These are phyloP conservation scores for Rhinophrynus dorsalis DNA, from an alignment of 2,797 vertebrate species.

Conservation along the genomic window DNA sequence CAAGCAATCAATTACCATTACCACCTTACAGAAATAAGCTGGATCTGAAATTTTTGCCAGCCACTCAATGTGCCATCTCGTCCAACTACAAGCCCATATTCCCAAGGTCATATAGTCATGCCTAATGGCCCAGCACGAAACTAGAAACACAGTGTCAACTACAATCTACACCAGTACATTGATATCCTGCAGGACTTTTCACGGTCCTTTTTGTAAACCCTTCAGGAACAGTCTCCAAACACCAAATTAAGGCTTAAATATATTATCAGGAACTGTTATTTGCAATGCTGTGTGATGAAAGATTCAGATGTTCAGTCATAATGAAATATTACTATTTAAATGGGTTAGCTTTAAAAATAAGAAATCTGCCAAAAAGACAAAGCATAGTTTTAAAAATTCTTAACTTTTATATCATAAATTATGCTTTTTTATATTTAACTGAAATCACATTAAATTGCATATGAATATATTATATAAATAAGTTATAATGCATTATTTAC, in stretches of 20 bases:
- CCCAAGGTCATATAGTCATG: slow-evolving; percentile 16
- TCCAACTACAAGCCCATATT: neutral
- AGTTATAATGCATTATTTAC: too few relatives aligned
- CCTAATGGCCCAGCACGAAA: neutral
- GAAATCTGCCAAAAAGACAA: slow-evolving; percentile 5
- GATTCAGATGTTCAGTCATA: slow-evolving; percentile 31
- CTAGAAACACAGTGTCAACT: slow-evolving; percentile 10
- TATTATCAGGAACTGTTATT: slow-evolving; percentile 28
- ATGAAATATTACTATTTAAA: slow-evolving; percentile 19
- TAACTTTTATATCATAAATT: slow-evolving; percentile 1
- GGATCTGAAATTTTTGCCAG: neutral
- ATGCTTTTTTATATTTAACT: too few relatives aligned
- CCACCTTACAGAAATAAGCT: neutral
- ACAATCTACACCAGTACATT: slow-evolving; percentile 16
- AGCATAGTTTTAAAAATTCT: neutral
- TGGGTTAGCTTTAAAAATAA: slow-evolving; percentile 12
- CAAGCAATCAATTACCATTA: slow-evolving; percentile 6
- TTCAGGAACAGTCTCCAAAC: neutral
- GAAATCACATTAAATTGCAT: too few relatives aligned
- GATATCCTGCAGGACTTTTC: slow-evolving; percentile 14
- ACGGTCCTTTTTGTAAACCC: slow-evolving; percentile 13
- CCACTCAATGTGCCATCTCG: neutral
- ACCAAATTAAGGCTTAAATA: slow-evolving; percentile 37
- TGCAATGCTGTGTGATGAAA: slow-evolving; percentile 36
- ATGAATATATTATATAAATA: too few relatives aligned